Base-by-base conservation (phyloP, 2,797 vertebrate species). In the Sebastes glaucus region DNA sequence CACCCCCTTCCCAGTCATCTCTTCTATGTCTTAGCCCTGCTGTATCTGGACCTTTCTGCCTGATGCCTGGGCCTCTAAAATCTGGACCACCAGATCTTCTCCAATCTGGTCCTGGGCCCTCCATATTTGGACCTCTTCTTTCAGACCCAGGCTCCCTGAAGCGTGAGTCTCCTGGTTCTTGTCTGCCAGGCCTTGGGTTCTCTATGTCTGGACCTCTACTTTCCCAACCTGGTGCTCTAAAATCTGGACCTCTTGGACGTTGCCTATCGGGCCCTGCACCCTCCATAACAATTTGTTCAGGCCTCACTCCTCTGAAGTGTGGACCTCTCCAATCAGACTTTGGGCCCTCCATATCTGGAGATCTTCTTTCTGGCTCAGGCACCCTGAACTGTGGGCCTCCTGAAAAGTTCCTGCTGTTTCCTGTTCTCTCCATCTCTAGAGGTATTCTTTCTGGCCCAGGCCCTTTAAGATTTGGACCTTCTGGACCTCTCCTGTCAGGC, bases 1-100 rank as follows among this genome's bases (percentile, higher is more conserved):
- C 57, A 49, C 42, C 18, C 27, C 10, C 63, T 55, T 33, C 71
- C 83, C 90, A 91, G n/a, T 90, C 74, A 78, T 82, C 74, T 81
- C 71, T 72, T 74, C 73, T 84, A 33, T 71, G 71, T 11, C 69
- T 81, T 33, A n/a, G 53, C 80, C 22, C 53, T 25, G 88, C 87
- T 30, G 27, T 25, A 82, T 78, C 83, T 80, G 22, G 63, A 22
- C 27, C 32, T 81, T 49, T 81, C 5, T 76, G 73, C 25, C 64
- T 82, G 11, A 56, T 67, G 16, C 61, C 38, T 80, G 49, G 49
- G 46, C 66, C 67, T 77, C 70, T 74, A 20, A 80, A 74, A 20
- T 86, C 65, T 23, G 71, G 71, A 68, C 46, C 69, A 81, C 22
- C 53, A 71, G 77, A 62, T 78, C 60, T 79, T 85, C 74, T 85